Percentiles rank a stretch among this genome's conserved stretches.
phyloP scores from a whole-genome alignment of 92 coral and sea anemone genomes.

The Porites cylindrica region DNA sequence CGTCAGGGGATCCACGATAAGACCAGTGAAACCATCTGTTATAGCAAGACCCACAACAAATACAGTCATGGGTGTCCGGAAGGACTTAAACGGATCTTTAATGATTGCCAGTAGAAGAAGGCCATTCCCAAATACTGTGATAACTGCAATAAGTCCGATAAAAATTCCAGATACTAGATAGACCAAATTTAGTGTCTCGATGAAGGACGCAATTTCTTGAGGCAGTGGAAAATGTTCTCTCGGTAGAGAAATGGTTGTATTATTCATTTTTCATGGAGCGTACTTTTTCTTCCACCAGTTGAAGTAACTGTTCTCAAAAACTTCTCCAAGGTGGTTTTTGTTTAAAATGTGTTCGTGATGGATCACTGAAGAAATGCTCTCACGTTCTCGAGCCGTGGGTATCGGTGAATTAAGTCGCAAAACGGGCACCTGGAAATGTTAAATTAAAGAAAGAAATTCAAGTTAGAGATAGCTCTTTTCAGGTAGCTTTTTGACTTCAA shows the following conservation, averaged over 20 bases:
- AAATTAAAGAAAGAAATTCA: no score
- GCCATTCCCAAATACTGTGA: slow-evolving; percentile 60
- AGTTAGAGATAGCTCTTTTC: no score
- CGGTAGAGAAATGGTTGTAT: neutral
- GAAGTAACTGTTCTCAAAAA: no score
- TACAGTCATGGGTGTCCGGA: slow-evolving; percentile 47
- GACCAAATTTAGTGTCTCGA: neutral
- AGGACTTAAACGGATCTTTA: slow-evolving; percentile 62
- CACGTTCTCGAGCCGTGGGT: no score
- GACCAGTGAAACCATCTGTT: slow-evolving; percentile 59
- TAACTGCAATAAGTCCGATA: neutral
- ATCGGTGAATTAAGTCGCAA: no score
- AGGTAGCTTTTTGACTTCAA: no score
- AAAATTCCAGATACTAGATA: slow-evolving; percentile 25
- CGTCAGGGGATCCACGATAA: slow-evolving; percentile 54
- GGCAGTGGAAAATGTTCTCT: neutral
- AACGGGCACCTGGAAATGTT: no score
- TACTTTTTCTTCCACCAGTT: no score
- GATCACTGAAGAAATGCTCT: no score
- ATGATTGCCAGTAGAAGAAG: slow-evolving; percentile 59
- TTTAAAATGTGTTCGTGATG: no score
- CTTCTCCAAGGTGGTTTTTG: no score
- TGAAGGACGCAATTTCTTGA: neutral
- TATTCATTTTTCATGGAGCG: neutral
- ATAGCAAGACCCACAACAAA: slow-evolving; percentile 61